phyloP scores from a whole-genome alignment of 2,113 vertebrate genomes.

The Silurus glanis region DNA sequence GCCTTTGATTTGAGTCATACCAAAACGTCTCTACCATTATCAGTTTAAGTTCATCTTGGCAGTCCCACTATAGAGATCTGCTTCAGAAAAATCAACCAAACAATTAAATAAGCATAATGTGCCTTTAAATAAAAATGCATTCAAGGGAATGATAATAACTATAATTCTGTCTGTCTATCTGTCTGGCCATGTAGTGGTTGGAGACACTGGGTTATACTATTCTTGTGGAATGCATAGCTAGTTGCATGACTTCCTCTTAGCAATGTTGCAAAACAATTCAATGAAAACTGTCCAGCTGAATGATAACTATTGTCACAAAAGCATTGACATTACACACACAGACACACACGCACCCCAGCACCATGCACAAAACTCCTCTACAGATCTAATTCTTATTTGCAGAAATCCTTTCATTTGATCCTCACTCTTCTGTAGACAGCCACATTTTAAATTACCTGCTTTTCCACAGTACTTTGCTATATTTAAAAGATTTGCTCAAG shows the following conservation, averaged over 20 bases:
- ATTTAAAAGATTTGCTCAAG: conserved; percentile 37
- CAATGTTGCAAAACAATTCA: conserved; percentile 2
- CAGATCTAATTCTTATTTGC: conserved; percentile 31
- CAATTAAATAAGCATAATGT: not conserved
- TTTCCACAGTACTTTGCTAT: conserved; percentile 40
- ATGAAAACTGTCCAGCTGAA: not conserved
- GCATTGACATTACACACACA: not conserved
- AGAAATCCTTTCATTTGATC: conserved; percentile 40
- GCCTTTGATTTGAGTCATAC: not conserved
- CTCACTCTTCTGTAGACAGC: conserved; percentile 27
- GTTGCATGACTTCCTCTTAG: not conserved
- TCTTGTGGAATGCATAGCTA: not conserved
- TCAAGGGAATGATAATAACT: not conserved
- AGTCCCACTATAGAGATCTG: not conserved
- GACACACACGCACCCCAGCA: not conserved
- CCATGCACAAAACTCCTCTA: not conserved
- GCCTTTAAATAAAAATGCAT: not conserved
- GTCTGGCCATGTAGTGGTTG: not conserved
- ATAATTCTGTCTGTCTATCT: not conserved
- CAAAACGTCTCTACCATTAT: not conserved
- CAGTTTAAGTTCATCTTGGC: not conserved
- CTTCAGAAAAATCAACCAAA: not conserved
- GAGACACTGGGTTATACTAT: not conserved
- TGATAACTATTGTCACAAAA: not conserved
- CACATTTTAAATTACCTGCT: conserved; percentile 48